Percentiles rank a stretch among this genome's conserved stretches.
Conservation (phyloP, 1,140 invertebrate species). For the Drepana arcuata region DNA sequence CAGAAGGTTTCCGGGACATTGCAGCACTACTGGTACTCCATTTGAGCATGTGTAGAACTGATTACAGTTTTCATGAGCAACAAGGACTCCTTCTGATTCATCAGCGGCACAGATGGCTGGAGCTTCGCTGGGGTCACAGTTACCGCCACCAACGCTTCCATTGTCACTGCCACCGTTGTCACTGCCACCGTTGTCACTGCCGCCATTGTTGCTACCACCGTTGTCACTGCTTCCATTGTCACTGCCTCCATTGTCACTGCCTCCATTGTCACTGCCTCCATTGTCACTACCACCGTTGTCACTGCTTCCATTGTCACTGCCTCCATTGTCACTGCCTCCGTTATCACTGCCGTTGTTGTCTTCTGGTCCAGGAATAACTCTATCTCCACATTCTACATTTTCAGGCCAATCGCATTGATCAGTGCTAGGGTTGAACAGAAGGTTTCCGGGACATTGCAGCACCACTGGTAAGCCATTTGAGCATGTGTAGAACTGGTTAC, state of each 20-base stretch:
- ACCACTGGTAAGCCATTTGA: conserved; percentile 14
- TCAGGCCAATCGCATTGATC: conserved; percentile 74
- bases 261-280: conserved; percentile 1
- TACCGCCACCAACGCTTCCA: conserved; percentile 2
- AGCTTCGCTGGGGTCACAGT: conserved; percentile 23
- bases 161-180: conserved; percentile 1
- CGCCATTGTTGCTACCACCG: not conserved
- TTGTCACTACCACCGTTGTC: conserved; percentile 2
- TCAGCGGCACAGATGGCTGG: conserved; percentile 18
- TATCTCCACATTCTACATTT: conserved; percentile 49
- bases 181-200: not conserved
- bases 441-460: conserved; percentile 51
- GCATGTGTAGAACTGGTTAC: conserved; percentile 27
- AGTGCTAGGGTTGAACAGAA: conserved; percentile 71
- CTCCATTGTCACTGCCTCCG: not conserved
- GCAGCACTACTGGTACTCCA: conserved; percentile 8
- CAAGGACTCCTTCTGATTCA: conserved; percentile 15
- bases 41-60: conserved; percentile 24
- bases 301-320: not conserved
- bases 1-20: conserved; percentile 39
- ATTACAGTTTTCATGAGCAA: conserved; percentile 29
- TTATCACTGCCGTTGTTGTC: conserved; percentile 13
- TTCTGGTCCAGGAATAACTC: conserved; percentile 5
- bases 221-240: conserved; percentile 1
- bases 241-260: not conserved